Evolutionary conservation across 2,797 vertebrate species (phyloP), one percentile per base, ranked within the genome.

Genomic region (Cygnus olor): DNA sequence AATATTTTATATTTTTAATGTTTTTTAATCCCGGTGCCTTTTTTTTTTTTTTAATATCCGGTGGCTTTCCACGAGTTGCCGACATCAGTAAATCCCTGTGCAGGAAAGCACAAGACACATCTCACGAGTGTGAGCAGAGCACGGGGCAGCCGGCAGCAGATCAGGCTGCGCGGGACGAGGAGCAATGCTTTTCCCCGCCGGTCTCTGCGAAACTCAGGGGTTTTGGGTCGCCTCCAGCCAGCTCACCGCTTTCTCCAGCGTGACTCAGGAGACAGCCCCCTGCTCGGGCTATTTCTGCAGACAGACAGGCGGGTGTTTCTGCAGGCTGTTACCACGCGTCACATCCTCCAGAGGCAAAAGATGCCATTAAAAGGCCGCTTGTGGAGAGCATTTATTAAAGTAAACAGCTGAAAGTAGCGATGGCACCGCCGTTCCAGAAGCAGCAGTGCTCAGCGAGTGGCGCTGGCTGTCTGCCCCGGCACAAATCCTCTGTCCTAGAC

Each of bases 221-320:
- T 66, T 66, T 42, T 34, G 34, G 30, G 6, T 34, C 36, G n/a
- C 51, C 36, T 44, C 38, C 34, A 10, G 27, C 47, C 18, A 11
- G 34, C 57, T 77, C 57, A 11, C n/a, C 38, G 28, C 28, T 19
- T 45, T 24, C 14, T 18, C 10, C 20, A 4, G 14, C 49, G n/a
- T 78, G 73, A 74, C 32, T 65, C 10, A 77, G 65, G 65, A 93
- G 54, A 80, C 87, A 83, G 80, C 32, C 80, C 76, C 1, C 4
- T 56, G 18, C 85, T 85, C 93, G 65, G 74, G 57, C 57, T 89
- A 13, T 85, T 87, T 82, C 65, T 85, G 86, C 57, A 87, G 57
- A 95, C 93, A 94, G 92, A 89, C 11, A 0, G 64, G 74, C 84
- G n/a, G 95, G 87, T 93, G 93, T 95, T 97, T 90, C 89, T 90